A percentile compares a stretch with the other conserved stretches of the same genome.
phyloP scores from a whole-genome alignment of 1,140 invertebrate genomes.

The Leptinotarsa texana region DNA sequence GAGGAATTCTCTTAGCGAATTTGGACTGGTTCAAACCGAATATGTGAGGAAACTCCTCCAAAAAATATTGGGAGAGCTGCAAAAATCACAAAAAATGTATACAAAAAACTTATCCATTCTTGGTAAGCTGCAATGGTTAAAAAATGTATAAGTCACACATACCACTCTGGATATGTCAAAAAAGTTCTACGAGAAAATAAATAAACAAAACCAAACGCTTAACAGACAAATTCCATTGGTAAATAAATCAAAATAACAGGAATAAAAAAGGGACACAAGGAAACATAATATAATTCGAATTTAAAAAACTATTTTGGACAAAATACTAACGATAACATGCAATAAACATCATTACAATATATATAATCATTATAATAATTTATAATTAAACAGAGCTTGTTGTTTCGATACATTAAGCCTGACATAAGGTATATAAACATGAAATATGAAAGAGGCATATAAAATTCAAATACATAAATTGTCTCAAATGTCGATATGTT shows the following conservation, averaged over 20 bases:
- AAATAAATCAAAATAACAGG: neutral
- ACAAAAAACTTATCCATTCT: constrained; percentile 52
- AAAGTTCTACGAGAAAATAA: constrained; percentile 31
- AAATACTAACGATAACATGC: neutral
- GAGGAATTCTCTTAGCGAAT: neutral
- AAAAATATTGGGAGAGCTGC: constrained; percentile 44
- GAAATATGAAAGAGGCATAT: too few species aligned
- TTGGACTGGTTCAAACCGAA: constrained; percentile 2
- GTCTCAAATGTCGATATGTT: too few species aligned
- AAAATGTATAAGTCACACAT: constrained; percentile 54
- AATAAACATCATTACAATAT: neutral
- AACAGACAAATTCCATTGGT: neutral
- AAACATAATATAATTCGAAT: neutral
- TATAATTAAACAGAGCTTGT: too few species aligned
- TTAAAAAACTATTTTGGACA: neutral
- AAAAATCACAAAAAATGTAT: constrained; percentile 52
- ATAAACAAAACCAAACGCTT: constrained; percentile 6
- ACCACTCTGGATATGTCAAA: constrained; percentile 55
- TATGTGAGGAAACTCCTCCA: constrained; percentile 22
- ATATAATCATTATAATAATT: too few species aligned
- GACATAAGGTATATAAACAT: too few species aligned
- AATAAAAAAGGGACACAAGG: constrained; percentile 10
- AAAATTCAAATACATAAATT: too few species aligned
- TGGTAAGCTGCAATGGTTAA: constrained; percentile 55
- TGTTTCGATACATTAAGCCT: too few species aligned